Evolutionary conservation across 2,888 invertebrate genomes (phyloP).

Genomic region (Oegoconia quadripuncta): DNA sequence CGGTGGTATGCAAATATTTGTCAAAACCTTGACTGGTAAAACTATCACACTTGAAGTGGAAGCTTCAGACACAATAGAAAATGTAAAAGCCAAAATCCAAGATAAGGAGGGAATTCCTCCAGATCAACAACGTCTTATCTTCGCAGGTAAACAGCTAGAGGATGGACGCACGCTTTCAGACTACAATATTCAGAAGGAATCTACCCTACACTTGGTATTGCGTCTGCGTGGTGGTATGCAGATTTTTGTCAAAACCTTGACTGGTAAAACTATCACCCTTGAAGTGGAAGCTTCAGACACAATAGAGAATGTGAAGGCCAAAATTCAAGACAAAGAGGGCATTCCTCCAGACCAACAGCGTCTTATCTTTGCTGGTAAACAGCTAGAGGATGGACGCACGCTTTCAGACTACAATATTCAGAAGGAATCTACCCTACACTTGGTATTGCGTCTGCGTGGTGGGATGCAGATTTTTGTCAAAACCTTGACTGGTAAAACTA

Average conservation of each 20-base stretch:
- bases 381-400: constrained; percentile 45
- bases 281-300: constrained; percentile 43
- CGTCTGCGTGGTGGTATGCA: constrained; percentile 38
- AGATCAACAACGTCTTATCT: constrained; percentile 39
- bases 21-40: constrained; percentile 13
- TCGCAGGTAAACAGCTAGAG: constrained; percentile 38
- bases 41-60: constrained; percentile 13
- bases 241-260: constrained; percentile 34
- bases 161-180: constrained; percentile 32
- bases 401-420: constrained; percentile 45
- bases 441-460: constrained; percentile 37
- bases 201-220: constrained; percentile 31
- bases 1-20: constrained; percentile 14
- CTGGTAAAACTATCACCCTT: constrained; percentile 35
- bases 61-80: constrained; percentile 13
- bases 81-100: constrained; percentile 14
- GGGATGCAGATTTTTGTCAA: constrained; percentile 51
- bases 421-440: constrained; percentile 44
- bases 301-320: constrained; percentile 43
- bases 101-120: constrained; percentile 33
- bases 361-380: constrained; percentile 42
- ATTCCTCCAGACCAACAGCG: constrained; percentile 44
- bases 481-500: constrained; percentile 38
- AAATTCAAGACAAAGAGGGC: constrained; percentile 44
- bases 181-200: constrained; percentile 40